Evolutionary conservation across 2,113 vertebrate genomes (phyloP).

Genomic region (Tragulus kanchil): DNA sequence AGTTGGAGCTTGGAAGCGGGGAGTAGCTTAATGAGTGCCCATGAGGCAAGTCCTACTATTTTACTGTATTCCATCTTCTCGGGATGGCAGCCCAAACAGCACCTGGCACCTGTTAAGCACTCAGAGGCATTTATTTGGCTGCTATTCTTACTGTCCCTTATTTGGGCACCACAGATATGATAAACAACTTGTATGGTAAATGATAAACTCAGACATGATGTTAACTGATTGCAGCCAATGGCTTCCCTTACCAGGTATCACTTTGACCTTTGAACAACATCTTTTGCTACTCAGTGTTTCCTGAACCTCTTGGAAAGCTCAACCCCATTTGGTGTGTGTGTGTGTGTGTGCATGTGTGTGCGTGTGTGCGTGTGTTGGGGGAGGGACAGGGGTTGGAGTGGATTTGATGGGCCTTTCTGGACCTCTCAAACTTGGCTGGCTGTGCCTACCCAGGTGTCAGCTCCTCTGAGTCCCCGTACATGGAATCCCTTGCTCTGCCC

Average conservation of each 20-base stretch:
- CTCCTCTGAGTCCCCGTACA: background rate
- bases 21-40: background rate
- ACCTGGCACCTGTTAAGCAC: background rate
- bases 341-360: constrained; percentile 4
- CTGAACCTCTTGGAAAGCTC: background rate
- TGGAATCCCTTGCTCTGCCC: background rate
- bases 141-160: background rate
- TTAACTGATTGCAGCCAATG: background rate
- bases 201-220: background rate
- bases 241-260: background rate
- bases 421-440: background rate
- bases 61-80: too few relatives aligned
- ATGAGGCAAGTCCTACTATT: background rate
- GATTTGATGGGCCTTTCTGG: constrained; percentile 11
- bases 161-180: background rate
- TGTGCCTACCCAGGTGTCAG: background rate
- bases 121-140: background rate
- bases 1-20: background rate
- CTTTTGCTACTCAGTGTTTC: background rate
- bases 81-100: too few relatives aligned
- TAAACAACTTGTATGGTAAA: background rate
- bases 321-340: background rate
- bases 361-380: background rate
- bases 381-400: background rate
- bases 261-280: background rate